phyloP scores from a whole-genome alignment of 2,113 vertebrate species.

The Ia io region DNA sequence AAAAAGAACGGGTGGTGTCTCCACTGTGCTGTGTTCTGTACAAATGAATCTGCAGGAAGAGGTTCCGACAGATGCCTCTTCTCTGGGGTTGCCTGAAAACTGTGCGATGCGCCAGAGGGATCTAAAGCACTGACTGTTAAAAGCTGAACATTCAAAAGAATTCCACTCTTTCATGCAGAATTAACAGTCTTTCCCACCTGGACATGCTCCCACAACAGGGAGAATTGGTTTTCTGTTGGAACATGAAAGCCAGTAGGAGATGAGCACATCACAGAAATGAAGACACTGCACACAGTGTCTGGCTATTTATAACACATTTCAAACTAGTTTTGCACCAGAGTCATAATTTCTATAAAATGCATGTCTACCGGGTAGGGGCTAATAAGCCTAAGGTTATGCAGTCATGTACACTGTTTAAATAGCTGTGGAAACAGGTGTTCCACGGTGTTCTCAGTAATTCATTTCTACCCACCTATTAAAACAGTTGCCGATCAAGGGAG shows the following conservation, averaged over 20 bases:
- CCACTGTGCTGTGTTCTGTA: background rate
- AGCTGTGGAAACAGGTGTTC: background rate
- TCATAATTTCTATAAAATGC: constrained; percentile 19
- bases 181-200: constrained; percentile 39
- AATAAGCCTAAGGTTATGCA: background rate
- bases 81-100: background rate
- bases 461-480: background rate
- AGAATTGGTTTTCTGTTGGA: constrained; percentile 45
- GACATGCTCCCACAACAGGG: background rate
- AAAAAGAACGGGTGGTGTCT: background rate
- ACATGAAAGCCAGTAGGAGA: background rate
- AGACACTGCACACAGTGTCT: background rate
- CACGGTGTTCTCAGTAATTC: background rate
- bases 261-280: background rate
- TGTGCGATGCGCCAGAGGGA: background rate
- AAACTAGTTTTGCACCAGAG: constrained; percentile 24
- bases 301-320: constrained; percentile 14
- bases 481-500: background rate
- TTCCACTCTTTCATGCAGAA: constrained; percentile 6
- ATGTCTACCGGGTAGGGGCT: background rate
- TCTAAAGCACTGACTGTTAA: constrained; percentile 6
- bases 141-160: background rate
- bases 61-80: background rate
- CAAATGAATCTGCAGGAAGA: background rate
- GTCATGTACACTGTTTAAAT: background rate